Base-by-base conservation (phyloP, 2,113 vertebrate species). In the Oophaga pumilio region DNA sequence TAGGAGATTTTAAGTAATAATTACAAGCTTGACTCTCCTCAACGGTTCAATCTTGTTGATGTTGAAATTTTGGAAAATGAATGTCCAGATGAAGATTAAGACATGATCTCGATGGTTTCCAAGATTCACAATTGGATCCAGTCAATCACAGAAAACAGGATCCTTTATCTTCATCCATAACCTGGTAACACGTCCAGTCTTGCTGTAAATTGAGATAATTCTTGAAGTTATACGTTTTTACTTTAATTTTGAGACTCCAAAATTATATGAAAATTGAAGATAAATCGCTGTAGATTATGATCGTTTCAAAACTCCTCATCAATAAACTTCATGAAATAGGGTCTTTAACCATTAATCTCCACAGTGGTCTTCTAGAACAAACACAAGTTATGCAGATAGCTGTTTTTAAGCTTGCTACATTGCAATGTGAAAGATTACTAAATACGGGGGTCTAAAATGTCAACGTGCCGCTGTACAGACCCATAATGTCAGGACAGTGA, bases 401-500 rank as follows among this genome's bases (percentile, higher is more conserved):
- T 24, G n/a, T 10, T 8, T 1, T n/a, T n/a, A 28, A 5, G 4
- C 76, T 78, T 26, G 53, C 6, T 28, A 28, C 52, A 26, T 6
- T 0, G 77, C 17, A 59, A 59, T 80, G n/a, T 14, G 10, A 83
- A 68, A 20, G 49, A 53, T n/a, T 11, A 49, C 49, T 18, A 26
- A 69, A n/a, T 17, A 14, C 8, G 6, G 20, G 52, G 22, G 22
- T 68, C 81, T 69, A 7, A 15, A 68, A 14, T 9, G 15, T 0
- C 24, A 62, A 86, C 85, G 26, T 82, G 88, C n/a, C 91, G 18
- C 14, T 88, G 89, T 88, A 93, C 92, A 90, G 93, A 92, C 90
- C 73, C 33, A 82, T 90, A 90, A 78, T 83, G 87, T 89, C 85
- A 82, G 86, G 91, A 90, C 89, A 83, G 82, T 49, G 62, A 77